Evolutionary conservation across 2,113 vertebrate genomes (phyloP), one percentile per base, ranked within the genome.

Genomic region (Hiodon alosoides): DNA sequence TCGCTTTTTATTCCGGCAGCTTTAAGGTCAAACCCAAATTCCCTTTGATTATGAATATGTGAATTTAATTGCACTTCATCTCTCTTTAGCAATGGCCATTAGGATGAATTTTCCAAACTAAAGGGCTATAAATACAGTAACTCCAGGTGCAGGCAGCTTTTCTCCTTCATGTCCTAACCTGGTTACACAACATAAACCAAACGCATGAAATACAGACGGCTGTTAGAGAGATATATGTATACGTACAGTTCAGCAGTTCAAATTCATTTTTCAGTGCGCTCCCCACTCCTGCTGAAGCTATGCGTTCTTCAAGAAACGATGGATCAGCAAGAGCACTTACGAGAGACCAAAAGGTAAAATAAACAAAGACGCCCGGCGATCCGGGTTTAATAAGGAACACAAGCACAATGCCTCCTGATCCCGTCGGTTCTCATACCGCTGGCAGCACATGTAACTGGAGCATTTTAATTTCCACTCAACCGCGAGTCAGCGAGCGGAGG

Each of bases 401-500:
- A 59, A 14, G 14, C 4, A 59, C 58, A 59, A 17, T 54, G 4
- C 10, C 11, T 4, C 17, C 17, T 31, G 31, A 31, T 31, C 31
- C 31, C 31, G 31, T 31, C 31, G 2, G 31, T 31, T 31, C 31
- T 31, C 31, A 31, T 31, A 31, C 31, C 31, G 31, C 31, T 31
- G 31, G 50, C 11, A 59, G 55, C 54, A 55, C 17, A 31, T 55
- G 68, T 9, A 71, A 71, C 31, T 60, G 46, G 55, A 55, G 46
- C 31, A 47, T 60, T 71, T 71, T 71, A 51, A 71, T 71, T 71
- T 57, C 10, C 47, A 2, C n/a, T 47, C 31, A 60, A 11, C 70
- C 46, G 70, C 48, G 5, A 48, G 57, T 11, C 54, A 71, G 13
- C 55, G 6, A 46, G 16, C n/a, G 54, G 4, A 59, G 17, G 54